Percentiles rank a stretch among this genome's conserved stretches.
phyloP scores from a whole-genome alignment of 1,140 invertebrate species.

The Euwallacea similis region DNA sequence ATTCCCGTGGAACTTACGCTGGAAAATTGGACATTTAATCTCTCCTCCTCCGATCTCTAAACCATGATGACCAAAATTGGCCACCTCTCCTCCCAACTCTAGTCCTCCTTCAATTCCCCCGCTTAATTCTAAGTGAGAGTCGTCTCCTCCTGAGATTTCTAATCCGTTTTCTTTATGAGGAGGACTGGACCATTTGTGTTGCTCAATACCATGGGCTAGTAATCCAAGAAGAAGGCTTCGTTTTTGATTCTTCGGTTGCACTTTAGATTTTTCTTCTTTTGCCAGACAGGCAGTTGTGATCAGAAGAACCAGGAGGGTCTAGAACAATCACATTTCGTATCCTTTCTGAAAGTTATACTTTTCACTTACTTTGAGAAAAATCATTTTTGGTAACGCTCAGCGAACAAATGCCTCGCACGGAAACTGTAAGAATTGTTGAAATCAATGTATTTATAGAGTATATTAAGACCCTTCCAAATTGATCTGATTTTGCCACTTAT shows the following conservation, averaged over 20 bases:
- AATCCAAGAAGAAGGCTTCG: conserved; percentile 23
- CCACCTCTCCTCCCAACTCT: not conserved
- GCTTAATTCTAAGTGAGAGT: not conserved
- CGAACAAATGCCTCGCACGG: not conserved
- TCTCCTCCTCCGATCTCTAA: conserved; percentile 13
- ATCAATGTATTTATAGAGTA: conserved; percentile 27
- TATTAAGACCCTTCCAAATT: conserved; percentile 21
- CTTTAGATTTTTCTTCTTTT: conserved; percentile 14
- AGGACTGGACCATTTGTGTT: not conserved
- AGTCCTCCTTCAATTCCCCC: not conserved
- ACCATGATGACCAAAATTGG: conserved; percentile 8
- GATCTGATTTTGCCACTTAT: conserved; percentile 13
- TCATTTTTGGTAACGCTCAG: conserved; percentile 16
- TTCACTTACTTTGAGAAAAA: conserved; percentile 28
- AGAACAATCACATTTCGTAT: not conserved
- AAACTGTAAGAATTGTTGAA: conserved; percentile 9
- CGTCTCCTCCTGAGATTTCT: not conserved
- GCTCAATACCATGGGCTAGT: conserved; percentile 15
- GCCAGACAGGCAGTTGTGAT: not conserved
- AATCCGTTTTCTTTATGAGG: not conserved
- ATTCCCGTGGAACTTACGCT: conserved; percentile 1
- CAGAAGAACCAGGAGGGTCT: conserved; percentile 11
- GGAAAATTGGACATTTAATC: conserved; percentile 21
- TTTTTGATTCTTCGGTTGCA: conserved; percentile 12
- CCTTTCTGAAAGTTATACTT: not conserved